Conservation (phyloP, 2,888 invertebrate genomes). For the Drosophila ustulata region DNA sequence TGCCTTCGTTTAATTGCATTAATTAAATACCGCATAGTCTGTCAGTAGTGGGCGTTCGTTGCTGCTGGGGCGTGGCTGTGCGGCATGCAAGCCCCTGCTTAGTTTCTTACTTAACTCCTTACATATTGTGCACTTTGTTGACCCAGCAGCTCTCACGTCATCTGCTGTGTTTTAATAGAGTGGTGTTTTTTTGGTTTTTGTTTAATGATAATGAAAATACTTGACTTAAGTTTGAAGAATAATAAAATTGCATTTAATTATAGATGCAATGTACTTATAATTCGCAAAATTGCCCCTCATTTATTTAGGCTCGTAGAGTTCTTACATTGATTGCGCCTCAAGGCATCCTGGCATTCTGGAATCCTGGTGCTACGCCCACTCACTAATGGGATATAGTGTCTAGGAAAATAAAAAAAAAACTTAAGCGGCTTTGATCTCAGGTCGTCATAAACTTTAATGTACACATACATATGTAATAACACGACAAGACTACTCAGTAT, state of each 20-base stretch:
- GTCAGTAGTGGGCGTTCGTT: conserved; percentile 29
- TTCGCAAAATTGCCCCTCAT: too few relatives aligned
- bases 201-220: conserved; percentile 3
- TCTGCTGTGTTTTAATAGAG: too few relatives aligned
- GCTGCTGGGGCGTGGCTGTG: conserved; percentile 26
- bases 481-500: too few relatives aligned
- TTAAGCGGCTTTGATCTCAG: conserved; percentile 8
- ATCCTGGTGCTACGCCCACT: too few relatives aligned
- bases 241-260: conserved; percentile 6
- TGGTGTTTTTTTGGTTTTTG: neutral
- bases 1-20: conserved; percentile 72
- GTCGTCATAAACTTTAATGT: too few relatives aligned
- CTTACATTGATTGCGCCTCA: neutral
- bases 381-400: neutral
- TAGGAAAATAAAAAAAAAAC: neutral
- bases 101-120: conserved; percentile 23
- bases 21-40: conserved; percentile 62
- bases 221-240: neutral
- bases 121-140: conserved; percentile 50
- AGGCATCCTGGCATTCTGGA: too few relatives aligned
- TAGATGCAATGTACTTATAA: neutral
- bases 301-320: neutral
- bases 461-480: too few relatives aligned
- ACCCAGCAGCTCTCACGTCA: neutral
- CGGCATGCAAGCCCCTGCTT: neutral